phyloP scores from a whole-genome alignment of 35 echinoderm and acorn worm genomes.

The Stichopus chloronotus region DNA sequence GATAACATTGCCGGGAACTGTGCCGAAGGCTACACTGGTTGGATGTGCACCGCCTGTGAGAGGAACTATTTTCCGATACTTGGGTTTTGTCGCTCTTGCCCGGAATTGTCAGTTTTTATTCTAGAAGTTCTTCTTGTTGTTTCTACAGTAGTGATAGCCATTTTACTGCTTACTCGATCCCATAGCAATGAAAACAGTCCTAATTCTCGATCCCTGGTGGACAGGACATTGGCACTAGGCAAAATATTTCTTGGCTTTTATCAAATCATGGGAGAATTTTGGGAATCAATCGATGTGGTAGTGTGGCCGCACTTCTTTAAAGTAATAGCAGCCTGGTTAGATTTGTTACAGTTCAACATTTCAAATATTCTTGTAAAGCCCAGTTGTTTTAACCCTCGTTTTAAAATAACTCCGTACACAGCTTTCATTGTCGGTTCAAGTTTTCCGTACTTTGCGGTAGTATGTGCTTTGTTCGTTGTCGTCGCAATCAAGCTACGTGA shows the following conservation, averaged over 20 bases:
- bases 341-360: conserved; percentile 40
- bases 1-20: neutral
- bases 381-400: conserved; percentile 7
- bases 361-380: conserved; percentile 41
- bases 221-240: neutral
- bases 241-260: conserved; percentile 66
- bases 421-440: neutral
- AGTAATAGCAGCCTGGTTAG: conserved; percentile 1
- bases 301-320: conserved; percentile 27
- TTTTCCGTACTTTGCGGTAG: neutral
- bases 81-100: neutral
- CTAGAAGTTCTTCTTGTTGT: neutral
- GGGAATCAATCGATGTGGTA: conserved; percentile 22
- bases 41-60: conserved; percentile 38
- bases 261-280: conserved; percentile 58
- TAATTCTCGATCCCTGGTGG: neutral
- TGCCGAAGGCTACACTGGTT: conserved; percentile 43
- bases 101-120: conserved; percentile 1
- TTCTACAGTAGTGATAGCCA: neutral
- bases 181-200: neutral
- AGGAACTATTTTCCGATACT: conserved; percentile 1
- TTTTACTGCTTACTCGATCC: neutral
- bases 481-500: neutral
- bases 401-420: neutral
- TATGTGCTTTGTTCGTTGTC: neutral